Evolutionary conservation across 2,888 invertebrate species (phyloP), one percentile per base, ranked within the genome.

Genomic region (Lottia scabra): DNA sequence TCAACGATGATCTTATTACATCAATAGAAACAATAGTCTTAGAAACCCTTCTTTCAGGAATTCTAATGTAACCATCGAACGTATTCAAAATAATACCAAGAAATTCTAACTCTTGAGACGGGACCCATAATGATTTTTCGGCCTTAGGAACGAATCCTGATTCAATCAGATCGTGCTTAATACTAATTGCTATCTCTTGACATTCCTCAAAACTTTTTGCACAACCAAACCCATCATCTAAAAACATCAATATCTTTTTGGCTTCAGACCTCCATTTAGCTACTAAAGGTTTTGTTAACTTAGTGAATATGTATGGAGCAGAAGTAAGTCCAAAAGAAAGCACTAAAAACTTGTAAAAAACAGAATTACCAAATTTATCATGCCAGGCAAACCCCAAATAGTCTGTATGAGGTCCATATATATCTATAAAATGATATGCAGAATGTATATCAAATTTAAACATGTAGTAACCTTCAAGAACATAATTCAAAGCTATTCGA

Each of bases 261-360:
- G 74, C 75, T 26, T 77, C 76, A 63, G 63, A 46, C 48, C 73
- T 45, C 73, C 76, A 75, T 63, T 73, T 75, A 23, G 65, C 44
- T 16, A 75, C 38, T n/a, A 71, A 66, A 26, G 67, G 67, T 19
- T 72, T 27, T 19, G 68, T 69, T n/a, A 78, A 13, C 63, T 78
- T 75, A 8, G 75, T 72, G 69, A 75, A 72, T 15, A 70, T 26
- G 64, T 67, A 78, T n/a, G 66, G 48, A 30, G 73, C 73, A 6
- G 70, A 43, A 16, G 27, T 45, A 6, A 76, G 62, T 5, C 76
- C 73, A 62, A 75, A 78, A 0, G 76, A 73, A 45, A 78, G 62
- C 16, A 76, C 74, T 16, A 70, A 38, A 72, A 75, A 73, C 26
- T 63, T 70, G n/a, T n/a, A 44, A 66, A 73, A 65, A 56, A 72